phyloP scores from a whole-genome alignment of 2,797 vertebrate genomes.

The Haliaeetus albicilla region DNA sequence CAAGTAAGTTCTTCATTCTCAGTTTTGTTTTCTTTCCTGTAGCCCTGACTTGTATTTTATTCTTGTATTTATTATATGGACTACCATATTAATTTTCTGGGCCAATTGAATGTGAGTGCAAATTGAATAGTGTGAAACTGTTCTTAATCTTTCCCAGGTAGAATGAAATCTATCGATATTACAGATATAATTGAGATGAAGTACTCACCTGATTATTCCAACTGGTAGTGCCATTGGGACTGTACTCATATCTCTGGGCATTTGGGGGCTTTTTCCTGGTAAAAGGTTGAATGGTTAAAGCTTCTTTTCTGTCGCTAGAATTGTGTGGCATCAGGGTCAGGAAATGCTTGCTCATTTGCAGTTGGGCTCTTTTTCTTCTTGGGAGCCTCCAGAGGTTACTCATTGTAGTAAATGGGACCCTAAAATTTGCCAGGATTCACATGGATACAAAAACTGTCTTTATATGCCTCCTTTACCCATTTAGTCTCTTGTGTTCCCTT shows the following conservation, averaged over 20 bases:
- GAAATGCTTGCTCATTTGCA: background rate
- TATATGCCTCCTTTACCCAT: background rate
- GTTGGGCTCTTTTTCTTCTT: background rate
- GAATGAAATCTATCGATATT: background rate
- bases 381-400: background rate
- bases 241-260: background rate
- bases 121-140: background rate
- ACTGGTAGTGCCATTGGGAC: background rate
- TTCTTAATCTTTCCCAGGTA: background rate
- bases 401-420: background rate
- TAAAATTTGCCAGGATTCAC: background rate
- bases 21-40: background rate
- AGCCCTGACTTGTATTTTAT: background rate
- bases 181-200: background rate
- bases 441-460: background rate
- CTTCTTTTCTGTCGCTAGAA: background rate
- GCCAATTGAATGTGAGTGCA: background rate
- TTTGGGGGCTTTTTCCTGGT: background rate
- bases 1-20: constrained; percentile 29
- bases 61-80: background rate
- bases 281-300: background rate
- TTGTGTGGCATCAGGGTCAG: background rate
- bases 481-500: background rate
- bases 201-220: background rate
- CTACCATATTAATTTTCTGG: background rate